These are phyloP conservation scores for Lerista edwardsae DNA, from an alignment of 2,797 vertebrate genomes.

Conservation along the genomic window DNA sequence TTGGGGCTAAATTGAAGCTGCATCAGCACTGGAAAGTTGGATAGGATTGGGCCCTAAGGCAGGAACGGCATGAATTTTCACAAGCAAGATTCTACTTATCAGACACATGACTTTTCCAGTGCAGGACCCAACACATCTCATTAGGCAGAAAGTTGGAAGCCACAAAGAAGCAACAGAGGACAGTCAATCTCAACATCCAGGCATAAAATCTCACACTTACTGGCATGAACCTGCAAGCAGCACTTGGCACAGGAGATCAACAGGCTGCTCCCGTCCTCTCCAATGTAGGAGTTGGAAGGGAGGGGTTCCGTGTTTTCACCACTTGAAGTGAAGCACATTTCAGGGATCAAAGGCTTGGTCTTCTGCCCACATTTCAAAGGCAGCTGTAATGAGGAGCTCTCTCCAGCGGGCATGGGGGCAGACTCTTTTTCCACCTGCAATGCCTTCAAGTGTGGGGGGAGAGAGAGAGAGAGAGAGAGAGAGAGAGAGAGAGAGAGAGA, in stretches of 20 bases:
- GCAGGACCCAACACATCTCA: too few species aligned
- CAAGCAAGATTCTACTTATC: not conserved
- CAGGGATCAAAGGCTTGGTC: conserved; percentile 91
- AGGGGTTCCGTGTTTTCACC: conserved; percentile 89
- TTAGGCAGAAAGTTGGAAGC: not conserved
- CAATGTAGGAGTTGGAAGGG: conserved; percentile 87
- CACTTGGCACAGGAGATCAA: conserved; percentile 90
- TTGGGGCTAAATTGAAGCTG: too few species aligned
- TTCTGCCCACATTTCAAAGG: conserved; percentile 79
- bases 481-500: too few species aligned
- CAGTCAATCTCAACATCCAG: not conserved
- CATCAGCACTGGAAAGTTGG: too few species aligned
- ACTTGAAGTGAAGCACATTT: conserved; percentile 96
- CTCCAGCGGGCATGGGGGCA: not conserved
- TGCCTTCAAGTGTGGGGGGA: conserved; percentile 41
- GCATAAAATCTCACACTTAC: conserved; percentile 80
- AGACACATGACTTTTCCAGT: too few species aligned
- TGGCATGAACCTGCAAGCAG: conserved; percentile 93
- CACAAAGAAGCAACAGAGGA: not conserved
- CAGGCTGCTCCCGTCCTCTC: conserved; percentile 91
- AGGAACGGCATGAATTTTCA: not conserved
- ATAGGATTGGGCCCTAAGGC: not conserved
- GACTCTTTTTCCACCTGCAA: conserved; percentile 74
- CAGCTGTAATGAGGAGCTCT: conserved; percentile 50
- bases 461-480: too few species aligned